These are phyloP conservation scores for Tipula helvola DNA, from an alignment of 2,888 invertebrate species.

Conservation along the genomic window DNA sequence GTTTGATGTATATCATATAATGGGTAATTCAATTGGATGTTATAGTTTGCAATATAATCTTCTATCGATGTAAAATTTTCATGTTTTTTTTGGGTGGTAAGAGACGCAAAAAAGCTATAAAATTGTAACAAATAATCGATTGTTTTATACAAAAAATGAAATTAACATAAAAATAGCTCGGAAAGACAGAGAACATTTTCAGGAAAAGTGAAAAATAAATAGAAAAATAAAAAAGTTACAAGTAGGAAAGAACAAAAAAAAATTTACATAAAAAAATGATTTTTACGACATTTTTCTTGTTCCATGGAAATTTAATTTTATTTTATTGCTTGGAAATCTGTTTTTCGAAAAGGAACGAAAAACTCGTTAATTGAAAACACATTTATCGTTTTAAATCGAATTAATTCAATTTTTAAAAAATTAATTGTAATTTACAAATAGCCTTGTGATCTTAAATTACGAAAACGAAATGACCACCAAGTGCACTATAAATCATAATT, in stretches of 20 bases:
- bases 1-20: slow-evolving; percentile 4
- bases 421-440: neutral
- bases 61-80: neutral
- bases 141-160: neutral
- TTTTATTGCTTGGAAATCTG: neutral
- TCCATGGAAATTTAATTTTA: neutral
- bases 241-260: neutral
- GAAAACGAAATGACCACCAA: neutral
- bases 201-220: neutral
- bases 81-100: neutral
- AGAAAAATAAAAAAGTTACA: neutral
- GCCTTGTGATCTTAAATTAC: neutral
- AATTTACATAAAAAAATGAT: neutral
- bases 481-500: neutral
- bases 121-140: neutral
- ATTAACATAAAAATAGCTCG: neutral
- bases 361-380: neutral
- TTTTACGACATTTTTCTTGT: neutral
- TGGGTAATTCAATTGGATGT: slow-evolving; percentile 4
- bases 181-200: neutral
- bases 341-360: neutral
- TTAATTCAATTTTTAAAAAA: neutral
- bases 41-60: neutral
- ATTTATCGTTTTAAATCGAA: neutral
- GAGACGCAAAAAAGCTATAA: neutral